These are phyloP conservation scores for Meta bourneti DNA, from an alignment of 2,888 invertebrate genomes.

Conservation along the genomic window DNA sequence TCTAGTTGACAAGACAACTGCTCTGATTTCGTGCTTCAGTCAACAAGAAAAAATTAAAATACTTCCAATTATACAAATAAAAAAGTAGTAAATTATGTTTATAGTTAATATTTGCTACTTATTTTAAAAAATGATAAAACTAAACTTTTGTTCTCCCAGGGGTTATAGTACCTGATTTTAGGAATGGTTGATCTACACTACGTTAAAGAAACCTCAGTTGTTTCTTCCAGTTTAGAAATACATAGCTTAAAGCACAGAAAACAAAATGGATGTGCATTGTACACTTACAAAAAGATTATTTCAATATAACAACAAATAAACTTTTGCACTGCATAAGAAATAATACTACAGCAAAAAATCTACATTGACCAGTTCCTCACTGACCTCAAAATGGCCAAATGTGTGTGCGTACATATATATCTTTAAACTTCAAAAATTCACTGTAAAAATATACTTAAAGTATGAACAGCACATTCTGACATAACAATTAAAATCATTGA, in stretches of 20 bases:
- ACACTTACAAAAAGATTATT: background rate
- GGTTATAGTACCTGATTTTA: too few species aligned
- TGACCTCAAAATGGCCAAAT: slow-evolving; percentile 5
- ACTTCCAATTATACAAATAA: too few species aligned
- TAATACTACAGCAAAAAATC: slow-evolving; percentile 1
- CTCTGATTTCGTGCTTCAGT: too few species aligned
- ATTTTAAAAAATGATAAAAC: too few species aligned
- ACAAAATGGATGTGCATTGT: background rate
- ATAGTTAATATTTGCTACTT: too few species aligned
- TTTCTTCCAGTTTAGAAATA: too few species aligned
- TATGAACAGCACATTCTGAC: background rate
- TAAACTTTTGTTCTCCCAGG: too few species aligned
- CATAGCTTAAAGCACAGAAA: background rate
- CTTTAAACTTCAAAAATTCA: background rate
- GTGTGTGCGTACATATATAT: slow-evolving; percentile 29
- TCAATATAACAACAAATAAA: background rate
- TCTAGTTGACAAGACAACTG: too few species aligned
- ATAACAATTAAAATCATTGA: background rate
- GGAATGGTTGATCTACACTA: too few species aligned
- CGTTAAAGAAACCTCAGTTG: too few species aligned
- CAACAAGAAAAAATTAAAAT: too few species aligned
- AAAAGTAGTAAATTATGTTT: too few species aligned
- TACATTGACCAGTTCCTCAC: background rate
- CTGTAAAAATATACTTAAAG: background rate
- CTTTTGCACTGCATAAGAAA: background rate